Evolutionary conservation across 2,797 vertebrate genomes (phyloP), one percentile per base, ranked within the genome.

Genomic region (Thunnus albacares): DNA sequence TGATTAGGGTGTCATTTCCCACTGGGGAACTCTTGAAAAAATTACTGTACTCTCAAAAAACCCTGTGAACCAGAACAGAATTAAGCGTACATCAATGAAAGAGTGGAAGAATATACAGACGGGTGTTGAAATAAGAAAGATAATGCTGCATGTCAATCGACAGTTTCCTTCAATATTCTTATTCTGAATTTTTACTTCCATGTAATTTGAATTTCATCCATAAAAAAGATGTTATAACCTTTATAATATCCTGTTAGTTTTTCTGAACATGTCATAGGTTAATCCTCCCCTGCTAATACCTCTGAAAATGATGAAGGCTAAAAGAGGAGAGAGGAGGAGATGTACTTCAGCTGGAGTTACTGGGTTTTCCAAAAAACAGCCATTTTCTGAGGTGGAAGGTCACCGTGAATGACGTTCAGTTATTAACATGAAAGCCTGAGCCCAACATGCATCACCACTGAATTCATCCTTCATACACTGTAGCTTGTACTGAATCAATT

Each of bases 1-100:
- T 6, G 45, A 72, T 51, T 64, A 72, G 60, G 45, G 24, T 72
- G 45, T 56, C 14, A 76, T 76, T 76, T 74, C 59, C 28, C 20
- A 59, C 18, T 30, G n/a, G 65, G 65, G 33, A 58, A 38, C 30
- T 22, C 49, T 22, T 55, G 53, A 17, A 10, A 53, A 24, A 26
- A 47, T 20, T 3, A 78, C 4, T 63, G n/a, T 11, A 26, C 43
- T 59, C 11, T 63, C 41, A 71, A 45, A 51, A 13, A 62, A 13
- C 17, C 30, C 12, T 30, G 26, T 55, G 35, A 38, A 20, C 0
- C 41, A 38, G 11, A 33, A 12, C 33, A 59, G 5, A 65, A 49
- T 18, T 18, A n/a, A 18, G 18, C 47, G 20, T 3, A 51, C 47
- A 51, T 20, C 18, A 51, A 9, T 51, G 47, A 51, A 51, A 51